Percentiles rank a stretch among this genome's conserved stretches.
phyloP scores from a whole-genome alignment of 2,888 invertebrate species.

The Amiota communis region DNA sequence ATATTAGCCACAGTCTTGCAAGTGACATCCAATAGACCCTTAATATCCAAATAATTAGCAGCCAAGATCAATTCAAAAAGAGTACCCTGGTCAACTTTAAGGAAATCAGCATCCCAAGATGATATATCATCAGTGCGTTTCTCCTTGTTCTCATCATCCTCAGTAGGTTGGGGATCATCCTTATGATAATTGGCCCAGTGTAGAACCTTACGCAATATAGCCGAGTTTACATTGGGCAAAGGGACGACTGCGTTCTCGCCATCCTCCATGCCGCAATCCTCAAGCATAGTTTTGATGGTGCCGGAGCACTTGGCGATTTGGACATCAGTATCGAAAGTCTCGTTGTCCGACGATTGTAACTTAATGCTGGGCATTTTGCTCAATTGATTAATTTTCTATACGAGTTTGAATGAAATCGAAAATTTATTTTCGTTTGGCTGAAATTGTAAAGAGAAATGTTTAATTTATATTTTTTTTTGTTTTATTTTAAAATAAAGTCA shows the following conservation, averaged over 20 bases:
- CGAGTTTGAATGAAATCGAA: too few species aligned
- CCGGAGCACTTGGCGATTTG: constrained; percentile 98
- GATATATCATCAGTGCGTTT: constrained; percentile 99
- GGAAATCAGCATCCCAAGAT: constrained; percentile 98
- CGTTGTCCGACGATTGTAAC: constrained; percentile 94
- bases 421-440: constrained; percentile 66
- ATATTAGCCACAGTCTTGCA: constrained; percentile 99
- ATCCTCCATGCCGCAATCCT: constrained; percentile 91
- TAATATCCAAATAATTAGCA: constrained; percentile 97
- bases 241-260: constrained; percentile 97
- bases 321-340: constrained; percentile 95
- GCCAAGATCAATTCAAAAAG: constrained; percentile 96
- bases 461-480: too few species aligned
- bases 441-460: not conserved
- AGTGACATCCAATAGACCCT: constrained; percentile 95
- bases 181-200: constrained; percentile 95
- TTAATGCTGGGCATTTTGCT: constrained; percentile 73
- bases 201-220: constrained; percentile 94
- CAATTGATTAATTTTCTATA: not conserved
- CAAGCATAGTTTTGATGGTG: constrained; percentile 98
- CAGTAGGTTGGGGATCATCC: constrained; percentile 95
- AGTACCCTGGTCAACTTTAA: constrained; percentile 98
- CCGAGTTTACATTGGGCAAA: constrained; percentile 96
- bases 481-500: too few species aligned
- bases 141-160: constrained; percentile 97